Conservation (phyloP, 2,888 invertebrate species). For the Philereme vetulata region DNA sequence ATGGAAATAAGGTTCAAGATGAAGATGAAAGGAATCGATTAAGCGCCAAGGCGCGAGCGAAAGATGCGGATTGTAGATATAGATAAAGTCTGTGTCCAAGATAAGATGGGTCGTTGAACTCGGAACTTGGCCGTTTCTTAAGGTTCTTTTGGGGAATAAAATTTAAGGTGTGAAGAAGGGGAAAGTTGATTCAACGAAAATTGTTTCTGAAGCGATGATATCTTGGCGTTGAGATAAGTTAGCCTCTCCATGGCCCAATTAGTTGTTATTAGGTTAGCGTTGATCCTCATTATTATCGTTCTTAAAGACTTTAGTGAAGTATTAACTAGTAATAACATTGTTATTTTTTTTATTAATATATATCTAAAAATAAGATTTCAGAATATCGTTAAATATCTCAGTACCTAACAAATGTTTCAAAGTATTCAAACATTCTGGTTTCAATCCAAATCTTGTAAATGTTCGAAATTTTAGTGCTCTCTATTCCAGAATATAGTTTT, state of each 20-base stretch:
- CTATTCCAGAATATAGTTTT: slow-evolving; percentile 6
- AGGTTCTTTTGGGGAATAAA: slow-evolving; percentile 51
- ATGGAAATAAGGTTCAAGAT: slow-evolving; percentile 55
- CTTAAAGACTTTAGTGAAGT: background rate
- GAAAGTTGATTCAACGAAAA: slow-evolving; percentile 33
- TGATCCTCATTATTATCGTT: slow-evolving; percentile 7
- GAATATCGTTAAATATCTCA: too few relatives aligned
- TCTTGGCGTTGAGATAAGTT: slow-evolving; percentile 22
- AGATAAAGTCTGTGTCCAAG: slow-evolving; percentile 69
- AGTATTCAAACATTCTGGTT: too few relatives aligned
- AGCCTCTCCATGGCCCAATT: slow-evolving; percentile 16
- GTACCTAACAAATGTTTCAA: too few relatives aligned
- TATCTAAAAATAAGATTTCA: too few relatives aligned
- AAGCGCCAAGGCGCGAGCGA: slow-evolving; percentile 53
- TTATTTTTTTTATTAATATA: too few relatives aligned
- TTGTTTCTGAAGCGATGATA: slow-evolving; percentile 20
- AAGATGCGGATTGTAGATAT: slow-evolving; percentile 68
- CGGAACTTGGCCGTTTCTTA: slow-evolving; percentile 55
- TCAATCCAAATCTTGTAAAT: too few relatives aligned
- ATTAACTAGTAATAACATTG: too few relatives aligned
- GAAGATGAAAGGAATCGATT: slow-evolving; percentile 57
- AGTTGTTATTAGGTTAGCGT: slow-evolving; percentile 13
- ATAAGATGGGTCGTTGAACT: slow-evolving; percentile 73
- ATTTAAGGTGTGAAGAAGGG: slow-evolving; percentile 33
- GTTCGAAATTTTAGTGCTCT: background rate